These are phyloP conservation scores for Typhlomys cinereus DNA, from an alignment of 2,113 vertebrate genomes.

Conservation along the genomic window DNA sequence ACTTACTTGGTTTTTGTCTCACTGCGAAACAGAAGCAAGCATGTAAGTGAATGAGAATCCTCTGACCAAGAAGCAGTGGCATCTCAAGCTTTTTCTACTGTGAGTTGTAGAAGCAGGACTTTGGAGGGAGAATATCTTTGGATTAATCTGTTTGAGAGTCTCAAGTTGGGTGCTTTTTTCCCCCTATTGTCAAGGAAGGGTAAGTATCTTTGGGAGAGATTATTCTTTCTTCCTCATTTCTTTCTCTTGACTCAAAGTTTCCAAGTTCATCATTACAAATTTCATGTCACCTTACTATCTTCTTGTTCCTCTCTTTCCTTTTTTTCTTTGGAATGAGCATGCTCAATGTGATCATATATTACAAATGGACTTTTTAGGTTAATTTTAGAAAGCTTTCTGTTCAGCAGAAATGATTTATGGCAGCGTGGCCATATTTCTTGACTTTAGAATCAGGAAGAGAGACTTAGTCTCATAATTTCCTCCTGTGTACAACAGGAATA, in stretches of 20 bases:
- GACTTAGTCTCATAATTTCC: not conserved
- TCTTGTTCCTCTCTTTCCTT: not conserved
- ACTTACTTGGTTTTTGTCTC: constrained; percentile 61
- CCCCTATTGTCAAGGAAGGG: too few relatives aligned
- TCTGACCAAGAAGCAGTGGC: not conserved
- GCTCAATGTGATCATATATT: not conserved
- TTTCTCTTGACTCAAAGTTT: not conserved
- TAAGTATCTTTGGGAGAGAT: not conserved
- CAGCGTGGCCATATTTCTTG: not conserved
- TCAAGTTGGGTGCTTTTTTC: not conserved
- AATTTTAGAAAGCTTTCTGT: constrained; percentile 5
- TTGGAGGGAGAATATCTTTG: not conserved
- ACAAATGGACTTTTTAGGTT: not conserved
- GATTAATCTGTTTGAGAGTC: not conserved
- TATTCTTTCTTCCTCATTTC: not conserved
- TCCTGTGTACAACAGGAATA: not conserved
- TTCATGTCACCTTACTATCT: not conserved
- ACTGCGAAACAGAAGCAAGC: constrained; percentile 54
- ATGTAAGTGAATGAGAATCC: not conserved
- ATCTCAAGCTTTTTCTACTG: not conserved
- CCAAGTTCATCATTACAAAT: not conserved
- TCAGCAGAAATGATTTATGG: not conserved
- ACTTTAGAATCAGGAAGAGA: not conserved
- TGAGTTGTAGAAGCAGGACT: not conserved
- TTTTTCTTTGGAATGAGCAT: not conserved